Conservation (phyloP, 2,113 vertebrate species). For the Acinonyx jubatus region DNA sequence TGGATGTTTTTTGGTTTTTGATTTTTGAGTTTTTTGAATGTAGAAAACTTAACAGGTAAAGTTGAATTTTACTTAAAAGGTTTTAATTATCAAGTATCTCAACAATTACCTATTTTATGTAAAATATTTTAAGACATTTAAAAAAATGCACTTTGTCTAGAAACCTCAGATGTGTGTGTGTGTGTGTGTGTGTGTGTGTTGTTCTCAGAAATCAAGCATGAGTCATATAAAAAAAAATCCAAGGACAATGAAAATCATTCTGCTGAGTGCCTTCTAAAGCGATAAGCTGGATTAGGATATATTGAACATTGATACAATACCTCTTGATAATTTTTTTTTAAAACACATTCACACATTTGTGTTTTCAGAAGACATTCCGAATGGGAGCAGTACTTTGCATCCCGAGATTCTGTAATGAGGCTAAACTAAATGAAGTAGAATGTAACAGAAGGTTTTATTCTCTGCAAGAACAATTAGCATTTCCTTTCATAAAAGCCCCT, state of each 20-base stretch:
- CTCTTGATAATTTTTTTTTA: background rate
- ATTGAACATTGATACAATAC: background rate
- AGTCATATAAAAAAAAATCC: background rate
- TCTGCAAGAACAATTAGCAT: background rate
- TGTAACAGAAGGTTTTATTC: conserved; percentile 2
- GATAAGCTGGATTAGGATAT: background rate
- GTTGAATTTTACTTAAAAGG: background rate
- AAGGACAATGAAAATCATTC: background rate
- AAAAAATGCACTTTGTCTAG: background rate
- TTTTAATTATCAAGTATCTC: background rate
- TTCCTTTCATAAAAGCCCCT: background rate
- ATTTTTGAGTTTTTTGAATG: background rate
- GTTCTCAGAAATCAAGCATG: background rate
- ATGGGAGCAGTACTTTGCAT: background rate
- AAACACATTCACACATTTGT: background rate
- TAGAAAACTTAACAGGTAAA: background rate
- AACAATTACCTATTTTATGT: background rate
- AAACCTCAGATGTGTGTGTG: background rate
- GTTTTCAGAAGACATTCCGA: background rate
- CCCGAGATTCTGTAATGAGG: background rate
- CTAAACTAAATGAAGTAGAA: background rate
- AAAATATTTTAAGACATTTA: background rate
- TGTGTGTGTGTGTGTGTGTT: background rate
- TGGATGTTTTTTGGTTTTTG: background rate
- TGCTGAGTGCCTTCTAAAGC: background rate